Base-by-base conservation (phyloP, 2,888 invertebrate species). In the Mesorhabditis belari region DNA sequence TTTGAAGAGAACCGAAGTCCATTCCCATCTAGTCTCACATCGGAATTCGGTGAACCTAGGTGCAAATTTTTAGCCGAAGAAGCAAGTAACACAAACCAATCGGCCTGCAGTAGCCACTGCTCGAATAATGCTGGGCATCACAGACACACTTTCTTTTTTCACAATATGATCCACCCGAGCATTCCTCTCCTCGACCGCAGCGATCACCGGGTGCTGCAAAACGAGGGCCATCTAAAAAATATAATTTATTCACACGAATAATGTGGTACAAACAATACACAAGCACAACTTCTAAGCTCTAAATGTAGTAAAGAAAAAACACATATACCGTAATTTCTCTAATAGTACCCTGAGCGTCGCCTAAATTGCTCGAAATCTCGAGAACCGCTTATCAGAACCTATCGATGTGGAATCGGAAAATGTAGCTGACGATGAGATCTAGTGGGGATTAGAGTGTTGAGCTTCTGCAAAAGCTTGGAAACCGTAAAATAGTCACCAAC, bases 31-130 rank as follows among this genome's bases (percentile, higher is more conserved):
- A 69, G 70, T 17, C 66, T 63, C 27, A 75, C 71, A 55, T 73
- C 67, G 25, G 66, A 63, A 58, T 69, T 66, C 29, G 62, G 58
- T 35, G 63, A 61, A 58, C 60, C 62, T 63, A 60, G 28, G 50
- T 60, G 57, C 26, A 51, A 62, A 29, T 19, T 21, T 55, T n/a
- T 23, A 6, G 17, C 26, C n/a, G 5, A 27, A n/a, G 12, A 3
- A 27, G 27, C 28, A 27, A 35, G 12, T n/a, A 1, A 35, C 5
- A 29, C 57, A 25, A 17, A 67, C 71, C 68, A n/a, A 70, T 64
- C 12, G 69, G 73, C 51, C 74, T 55, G 62, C 76, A 76, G 59
- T 76, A 76, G 23, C 76, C 76, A 57, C 72, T 73, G 29, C 70
- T 68, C 3, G 65, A 60, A n/a, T 65, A 64, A 50, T 75, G 77